Evolutionary conservation across 2,797 vertebrate genomes (phyloP).

Genomic region (Sebastes iracundus): DNA sequence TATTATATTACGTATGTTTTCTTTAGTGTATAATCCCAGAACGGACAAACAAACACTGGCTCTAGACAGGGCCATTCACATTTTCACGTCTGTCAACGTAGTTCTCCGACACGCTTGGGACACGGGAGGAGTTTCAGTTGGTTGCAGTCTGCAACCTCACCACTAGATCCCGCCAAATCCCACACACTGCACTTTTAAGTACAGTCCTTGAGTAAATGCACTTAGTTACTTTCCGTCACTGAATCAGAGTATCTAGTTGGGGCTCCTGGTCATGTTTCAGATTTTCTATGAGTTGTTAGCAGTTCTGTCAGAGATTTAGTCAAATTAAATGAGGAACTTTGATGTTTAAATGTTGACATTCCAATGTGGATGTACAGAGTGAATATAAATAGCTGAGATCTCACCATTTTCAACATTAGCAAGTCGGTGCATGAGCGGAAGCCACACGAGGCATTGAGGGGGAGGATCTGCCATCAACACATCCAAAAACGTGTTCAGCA

Average conservation of each 20-base stretch:
- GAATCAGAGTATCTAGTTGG: not conserved
- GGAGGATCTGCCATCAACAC: slow-evolving; percentile 97
- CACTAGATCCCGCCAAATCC: too few species aligned
- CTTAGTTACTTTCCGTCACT: not conserved
- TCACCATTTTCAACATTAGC: slow-evolving; percentile 97
- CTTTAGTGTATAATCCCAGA: too few species aligned
- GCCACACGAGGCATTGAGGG: slow-evolving; percentile 98
- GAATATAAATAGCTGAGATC: not conserved
- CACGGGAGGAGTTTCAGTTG: too few species aligned
- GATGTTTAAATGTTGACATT: not conserved
- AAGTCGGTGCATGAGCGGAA: slow-evolving; percentile 97
- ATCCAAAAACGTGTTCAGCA: slow-evolving; percentile 95
- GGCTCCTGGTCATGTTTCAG: not conserved
- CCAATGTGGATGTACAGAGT: not conserved
- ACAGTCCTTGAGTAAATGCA: not conserved
- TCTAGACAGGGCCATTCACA: too few species aligned
- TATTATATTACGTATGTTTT: too few species aligned
- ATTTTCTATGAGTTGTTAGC: not conserved
- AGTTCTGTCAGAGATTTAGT: not conserved
- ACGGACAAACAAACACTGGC: too few species aligned
- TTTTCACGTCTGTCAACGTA: too few species aligned
- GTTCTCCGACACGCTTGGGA: too few species aligned
- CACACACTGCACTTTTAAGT: too few species aligned
- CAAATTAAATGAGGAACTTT: not conserved
- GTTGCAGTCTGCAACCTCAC: too few species aligned